Evolutionary conservation across 2,113 vertebrate genomes (phyloP), one percentile per base, ranked within the genome.

Genomic region (Struthidea cinerea): DNA sequence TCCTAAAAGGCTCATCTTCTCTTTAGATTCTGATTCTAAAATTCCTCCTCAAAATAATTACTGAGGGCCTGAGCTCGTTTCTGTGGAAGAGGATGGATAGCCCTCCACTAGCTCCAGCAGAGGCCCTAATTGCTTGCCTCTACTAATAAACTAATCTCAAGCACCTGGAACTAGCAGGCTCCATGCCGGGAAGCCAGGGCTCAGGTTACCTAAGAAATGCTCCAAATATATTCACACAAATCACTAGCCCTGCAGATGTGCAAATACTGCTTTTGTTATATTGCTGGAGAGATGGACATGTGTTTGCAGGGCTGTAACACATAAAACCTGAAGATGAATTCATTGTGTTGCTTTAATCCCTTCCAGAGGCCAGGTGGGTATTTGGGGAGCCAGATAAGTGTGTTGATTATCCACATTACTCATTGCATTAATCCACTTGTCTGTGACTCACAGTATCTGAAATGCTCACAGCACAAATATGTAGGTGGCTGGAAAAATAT

Each of bases 91-190:
- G 0, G 0, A 73, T 41, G 13, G 39, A 41, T 33, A 2, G 6
- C 14, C 16, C n/a, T 90, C 11, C 4, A 10, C 16, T 47, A 4
- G 1, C 63, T 91, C 41, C 1, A 5, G 60, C 77, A 81, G 73
- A 84, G 68, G 26, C 71, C 47, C 28, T 96, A 96, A 97, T 96
- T 97, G 96, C 86, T 73, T 92, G 73, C n/a, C 52, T 95, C 77
- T 86, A 28, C 73, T 96, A 96, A 97, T 96, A 93, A 96, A 81
- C 86, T 96, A 97, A 97, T 96, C 96, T 96, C 93, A 84, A 86
- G 84, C 96, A 97, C 96, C 96, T 97, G 96, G 96, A 94, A 87
- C 69, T 42, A 79, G 84, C 83, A 96, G 93, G 61, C 94, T 96
- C 37, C 95, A 91, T 57, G 93, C 96, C 0, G 80, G 49, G 96